phyloP scores from a whole-genome alignment of 1,140 invertebrate genomes.

The Eulimnadia texana region DNA sequence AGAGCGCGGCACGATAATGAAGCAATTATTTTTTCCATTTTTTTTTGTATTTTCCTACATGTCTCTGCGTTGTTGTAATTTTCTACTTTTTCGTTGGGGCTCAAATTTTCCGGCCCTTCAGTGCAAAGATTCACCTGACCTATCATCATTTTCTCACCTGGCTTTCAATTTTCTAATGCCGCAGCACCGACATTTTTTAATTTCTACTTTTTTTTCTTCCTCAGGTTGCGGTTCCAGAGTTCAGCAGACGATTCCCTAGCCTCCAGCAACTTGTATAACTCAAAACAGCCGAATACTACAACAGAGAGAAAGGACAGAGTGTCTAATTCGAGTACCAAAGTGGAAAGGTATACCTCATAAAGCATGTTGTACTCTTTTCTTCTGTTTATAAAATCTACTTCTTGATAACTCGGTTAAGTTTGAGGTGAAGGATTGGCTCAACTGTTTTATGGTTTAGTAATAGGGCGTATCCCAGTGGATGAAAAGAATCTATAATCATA shows the following conservation, averaged over 20 bases:
- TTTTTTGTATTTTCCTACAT: no score
- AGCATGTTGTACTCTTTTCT: conserved; percentile 10
- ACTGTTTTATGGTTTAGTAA: no score
- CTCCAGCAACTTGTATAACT: no score
- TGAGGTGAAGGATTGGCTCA: no score
- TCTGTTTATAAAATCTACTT: background rate
- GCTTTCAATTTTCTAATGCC: background rate
- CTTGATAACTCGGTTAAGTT: background rate
- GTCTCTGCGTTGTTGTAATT: no score
- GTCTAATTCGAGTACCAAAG: conserved; percentile 4
- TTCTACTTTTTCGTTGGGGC: no score
- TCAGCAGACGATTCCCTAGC: no score
- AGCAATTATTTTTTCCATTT: background rate
- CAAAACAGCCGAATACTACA: no score
- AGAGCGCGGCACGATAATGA: conserved; percentile 4
- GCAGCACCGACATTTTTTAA: background rate
- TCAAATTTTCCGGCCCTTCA: no score
- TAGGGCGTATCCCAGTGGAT: no score
- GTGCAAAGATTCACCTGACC: background rate
- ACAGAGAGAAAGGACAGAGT: conserved; percentile 3
- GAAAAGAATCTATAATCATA: no score
- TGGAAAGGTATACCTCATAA: conserved; percentile 5
- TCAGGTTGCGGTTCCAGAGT: background rate
- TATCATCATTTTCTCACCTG: background rate
- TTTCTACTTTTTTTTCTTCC: background rate